Base-by-base conservation (phyloP, 2,888 invertebrate genomes). In the Drosophila histrio region DNA sequence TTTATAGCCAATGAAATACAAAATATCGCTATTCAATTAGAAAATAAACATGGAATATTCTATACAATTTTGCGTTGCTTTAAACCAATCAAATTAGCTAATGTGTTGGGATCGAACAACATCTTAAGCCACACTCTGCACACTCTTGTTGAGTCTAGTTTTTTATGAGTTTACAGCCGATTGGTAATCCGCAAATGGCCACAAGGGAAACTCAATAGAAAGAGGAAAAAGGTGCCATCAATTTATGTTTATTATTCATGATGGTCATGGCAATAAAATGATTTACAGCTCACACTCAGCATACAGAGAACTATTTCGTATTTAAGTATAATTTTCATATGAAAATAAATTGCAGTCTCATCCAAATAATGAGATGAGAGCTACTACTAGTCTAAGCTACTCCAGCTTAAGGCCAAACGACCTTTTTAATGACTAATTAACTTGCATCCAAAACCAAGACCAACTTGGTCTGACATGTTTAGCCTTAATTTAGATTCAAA, bases 211-310 rank as follows among this genome's bases (percentile, higher is more conserved):
- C 38, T 34, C 39, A 53, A 43, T 46, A 7, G n/a, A 24, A 13
- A 26, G 22, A 53, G 39, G 49, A 7, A 13, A 24, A 13, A 26
- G 22, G 39, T 39, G 44, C 15, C 38, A 39, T 58, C 58, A 56
- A 72, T 77, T 86, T 72, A 61, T 74, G 57, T 66, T 66, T 66
- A 77, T 81, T 84, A 73, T 78, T 72, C 75, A 68, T 75, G 71
- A 56, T 60, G 67, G 61, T 28, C 59, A 24, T 39, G 44, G 50
- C 47, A 50, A 53, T 67, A 65, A 75, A 60, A 64, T 64, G 50
- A 53, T 46, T 61, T 68, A 66, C 56, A 43, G 21, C 44, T 21
- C 24, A 17, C 28, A 44, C n/a, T n/a, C n/a, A n/a, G n/a, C 47
- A 49, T 26, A 44, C 39, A 8, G n/a, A 41, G 11, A 46, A 9